Conservation (phyloP, 2,113 vertebrate genomes). For the Micronycteris hirsuta region DNA sequence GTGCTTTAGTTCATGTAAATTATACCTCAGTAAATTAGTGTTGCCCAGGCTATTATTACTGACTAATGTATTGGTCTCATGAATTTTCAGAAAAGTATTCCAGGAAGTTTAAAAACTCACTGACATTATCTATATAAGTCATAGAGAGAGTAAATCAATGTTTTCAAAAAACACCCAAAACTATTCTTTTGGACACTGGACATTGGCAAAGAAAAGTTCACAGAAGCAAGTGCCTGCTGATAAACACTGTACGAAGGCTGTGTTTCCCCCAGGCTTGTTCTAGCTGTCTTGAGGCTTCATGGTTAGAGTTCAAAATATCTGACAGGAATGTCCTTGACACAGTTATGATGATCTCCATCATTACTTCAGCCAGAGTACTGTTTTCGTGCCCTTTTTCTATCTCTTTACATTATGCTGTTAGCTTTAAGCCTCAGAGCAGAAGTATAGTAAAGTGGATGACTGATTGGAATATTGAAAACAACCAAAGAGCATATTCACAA, state of each 20-base stretch:
- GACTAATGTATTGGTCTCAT: neutral
- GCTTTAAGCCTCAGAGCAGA: slow-evolving; percentile 41
- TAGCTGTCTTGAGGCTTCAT: slow-evolving; percentile 14
- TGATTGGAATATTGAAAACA: slow-evolving; percentile 68
- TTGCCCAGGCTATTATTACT: neutral
- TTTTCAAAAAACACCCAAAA: neutral
- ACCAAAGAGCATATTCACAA: slow-evolving; percentile 47
- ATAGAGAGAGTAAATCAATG: neutral
- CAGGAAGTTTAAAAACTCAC: neutral
- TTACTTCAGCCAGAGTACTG: slow-evolving; percentile 26
- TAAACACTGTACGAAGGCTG: neutral
- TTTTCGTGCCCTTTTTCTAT: slow-evolving; percentile 36
- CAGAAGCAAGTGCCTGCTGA: neutral
- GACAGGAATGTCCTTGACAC: slow-evolving; percentile 53
- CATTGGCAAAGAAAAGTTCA: slow-evolving; percentile 25
- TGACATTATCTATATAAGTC: neutral
- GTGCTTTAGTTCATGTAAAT: neutral
- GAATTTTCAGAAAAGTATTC: neutral
- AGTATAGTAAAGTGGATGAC: slow-evolving; percentile 43
- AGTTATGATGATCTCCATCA: slow-evolving; percentile 24
- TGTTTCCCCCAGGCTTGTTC: neutral
- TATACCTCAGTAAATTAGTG: neutral
- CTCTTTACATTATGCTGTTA: slow-evolving; percentile 42
- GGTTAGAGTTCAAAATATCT: slow-evolving; percentile 20
- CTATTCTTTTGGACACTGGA: neutral